These are phyloP conservation scores for Perccottus glenii DNA, from an alignment of 2,113 vertebrate genomes.

Conservation along the genomic window DNA sequence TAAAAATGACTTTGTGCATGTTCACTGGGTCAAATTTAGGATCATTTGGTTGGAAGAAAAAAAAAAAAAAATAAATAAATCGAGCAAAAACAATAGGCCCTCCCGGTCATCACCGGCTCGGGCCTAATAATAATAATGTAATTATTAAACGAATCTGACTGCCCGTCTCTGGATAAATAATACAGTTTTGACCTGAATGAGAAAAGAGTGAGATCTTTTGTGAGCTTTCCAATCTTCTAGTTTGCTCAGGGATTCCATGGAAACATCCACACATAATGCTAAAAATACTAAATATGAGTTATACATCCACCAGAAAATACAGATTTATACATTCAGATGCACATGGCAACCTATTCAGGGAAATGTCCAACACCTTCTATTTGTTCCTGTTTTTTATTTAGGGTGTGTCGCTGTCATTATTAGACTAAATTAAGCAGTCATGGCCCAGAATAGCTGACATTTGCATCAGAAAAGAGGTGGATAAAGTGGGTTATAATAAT, in stretches of 20 bases:
- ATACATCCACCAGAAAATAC: conserved; percentile 18
- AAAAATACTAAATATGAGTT: conserved; percentile 3
- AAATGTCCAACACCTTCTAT: not conserved
- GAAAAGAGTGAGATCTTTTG: conserved; percentile 38
- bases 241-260: conserved; percentile 46
- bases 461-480: conserved; percentile 22
- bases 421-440: conserved; percentile 40
- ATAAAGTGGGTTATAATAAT: conserved; percentile 64
- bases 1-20: no score
- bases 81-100: no score
- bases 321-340: not conserved
- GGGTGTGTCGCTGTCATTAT: conserved; percentile 53
- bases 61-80: no score
- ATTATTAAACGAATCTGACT: conserved; percentile 1
- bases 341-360: conserved; percentile 2
- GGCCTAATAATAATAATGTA: not conserved
- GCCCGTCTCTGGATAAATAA: not conserved
- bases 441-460: conserved; percentile 56
- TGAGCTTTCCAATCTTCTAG: conserved; percentile 27
- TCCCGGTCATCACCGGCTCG: no score
- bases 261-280: conserved; percentile 31
- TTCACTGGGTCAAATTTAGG: no score
- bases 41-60: no score
- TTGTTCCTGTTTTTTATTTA: conserved; percentile 8
- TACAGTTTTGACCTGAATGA: not conserved